A percentile compares a stretch with the other conserved stretches of the same genome.
These are phyloP conservation scores for Percopsis omiscomaycus DNA, from an alignment of 2,797 vertebrate genomes.

Conservation along the genomic window DNA sequence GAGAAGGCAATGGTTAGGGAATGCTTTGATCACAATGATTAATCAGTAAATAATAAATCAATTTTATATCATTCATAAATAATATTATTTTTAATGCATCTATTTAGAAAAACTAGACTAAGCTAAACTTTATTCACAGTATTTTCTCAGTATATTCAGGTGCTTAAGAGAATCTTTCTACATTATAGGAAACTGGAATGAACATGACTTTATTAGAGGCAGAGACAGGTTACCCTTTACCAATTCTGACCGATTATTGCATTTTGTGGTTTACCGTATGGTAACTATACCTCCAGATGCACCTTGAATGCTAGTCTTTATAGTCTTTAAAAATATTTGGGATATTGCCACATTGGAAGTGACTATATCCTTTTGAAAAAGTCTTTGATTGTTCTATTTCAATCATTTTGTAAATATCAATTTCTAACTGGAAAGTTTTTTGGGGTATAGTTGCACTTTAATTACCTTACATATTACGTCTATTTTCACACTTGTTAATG, in stretches of 20 bases:
- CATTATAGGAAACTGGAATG: slow-evolving; percentile 73
- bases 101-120: slow-evolving; percentile 68
- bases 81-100: slow-evolving; percentile 54
- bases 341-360: too few relatives aligned
- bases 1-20: slow-evolving; percentile 61
- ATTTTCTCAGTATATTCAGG: slow-evolving; percentile 75
- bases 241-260: slow-evolving; percentile 41
- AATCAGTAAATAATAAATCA: slow-evolving; percentile 53
- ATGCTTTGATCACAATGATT: slow-evolving; percentile 59
- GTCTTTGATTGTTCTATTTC: too few relatives aligned
- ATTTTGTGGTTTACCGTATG: slow-evolving; percentile 25
- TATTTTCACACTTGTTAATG: slow-evolving; percentile 14
- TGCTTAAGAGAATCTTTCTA: slow-evolving; percentile 69
- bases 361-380: too few relatives aligned
- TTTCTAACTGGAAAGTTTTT: too few relatives aligned
- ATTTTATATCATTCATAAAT: slow-evolving; percentile 55
- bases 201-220: slow-evolving; percentile 61
- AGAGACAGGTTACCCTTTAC: slow-evolving; percentile 47
- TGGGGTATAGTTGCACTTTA: too few relatives aligned
- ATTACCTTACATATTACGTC: slow-evolving; percentile 1
- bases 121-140: slow-evolving; percentile 79
- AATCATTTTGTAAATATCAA: too few relatives aligned
- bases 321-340: too few relatives aligned
- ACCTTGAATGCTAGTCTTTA: too few relatives aligned
- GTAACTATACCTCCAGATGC: too few relatives aligned